These are phyloP conservation scores for Pristionchus exspectatus DNA, from an alignment of 2,888 invertebrate species.

Conservation along the genomic window DNA sequence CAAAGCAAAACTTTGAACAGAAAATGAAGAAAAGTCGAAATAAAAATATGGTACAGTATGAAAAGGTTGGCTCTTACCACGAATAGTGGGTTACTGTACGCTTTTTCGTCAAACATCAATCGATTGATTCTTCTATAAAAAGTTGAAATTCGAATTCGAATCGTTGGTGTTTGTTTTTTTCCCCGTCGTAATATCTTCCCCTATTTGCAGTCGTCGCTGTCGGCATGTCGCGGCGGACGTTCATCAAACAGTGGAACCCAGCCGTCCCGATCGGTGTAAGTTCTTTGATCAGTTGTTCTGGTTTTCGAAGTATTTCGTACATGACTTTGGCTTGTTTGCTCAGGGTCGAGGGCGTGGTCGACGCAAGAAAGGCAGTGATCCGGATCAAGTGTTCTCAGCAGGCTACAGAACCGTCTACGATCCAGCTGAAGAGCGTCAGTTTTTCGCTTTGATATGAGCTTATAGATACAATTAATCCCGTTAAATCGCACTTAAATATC, in stretches of 20 bases:
- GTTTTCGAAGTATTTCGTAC: neutral
- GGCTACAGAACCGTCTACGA: constrained; percentile 28
- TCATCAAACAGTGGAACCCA: constrained; percentile 49
- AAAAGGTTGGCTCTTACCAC: neutral
- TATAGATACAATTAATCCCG: too few species aligned
- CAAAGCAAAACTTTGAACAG: neutral
- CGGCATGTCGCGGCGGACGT: constrained; percentile 47
- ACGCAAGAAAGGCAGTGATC: constrained; percentile 14
- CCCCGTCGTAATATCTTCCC: neutral
- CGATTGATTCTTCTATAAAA: neutral
- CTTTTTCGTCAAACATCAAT: neutral
- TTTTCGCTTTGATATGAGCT: neutral
- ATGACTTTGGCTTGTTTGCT: neutral
- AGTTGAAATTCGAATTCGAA: neutral
- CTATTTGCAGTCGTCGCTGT: neutral
- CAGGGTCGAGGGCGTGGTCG: constrained; percentile 16
- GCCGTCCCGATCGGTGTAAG: constrained; percentile 36
- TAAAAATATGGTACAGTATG: neutral
- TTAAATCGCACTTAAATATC: neutral
- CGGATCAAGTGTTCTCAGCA: neutral
- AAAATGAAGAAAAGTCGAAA: neutral
- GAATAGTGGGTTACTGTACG: neutral
- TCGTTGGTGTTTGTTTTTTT: neutral
- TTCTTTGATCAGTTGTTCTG: neutral
- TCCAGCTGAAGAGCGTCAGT: neutral